Base-by-base conservation (phyloP, 2,797 vertebrate genomes). In the Thalassophryne amazonica region DNA sequence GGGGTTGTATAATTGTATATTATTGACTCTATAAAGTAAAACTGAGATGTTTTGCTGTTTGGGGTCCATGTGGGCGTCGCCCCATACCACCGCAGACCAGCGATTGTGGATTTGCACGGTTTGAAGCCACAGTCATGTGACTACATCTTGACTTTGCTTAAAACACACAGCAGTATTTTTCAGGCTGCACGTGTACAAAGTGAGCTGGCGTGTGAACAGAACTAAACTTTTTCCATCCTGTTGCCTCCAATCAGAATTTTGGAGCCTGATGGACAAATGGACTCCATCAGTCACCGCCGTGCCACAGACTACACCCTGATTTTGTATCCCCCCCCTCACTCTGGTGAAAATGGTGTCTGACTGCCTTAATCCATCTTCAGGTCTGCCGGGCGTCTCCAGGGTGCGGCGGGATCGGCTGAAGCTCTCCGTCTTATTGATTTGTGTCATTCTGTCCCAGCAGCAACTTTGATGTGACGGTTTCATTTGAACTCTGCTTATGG, bases 401-500 rank as follows among this genome's bases (percentile, higher is more conserved):
- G 74, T 14, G 40, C 25, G 5, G 4, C 3, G 21, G 55, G 70
- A 71, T 73, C 67, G 42, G 49, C 57, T 16, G 6, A 17, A 69
- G 49, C 72, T 52, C 64, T 68, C 63, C 0, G 19, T 63, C 58
- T 72, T 83, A 80, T 83, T 81, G 80, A 84, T 84, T 69, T 37
- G 69, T 80, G 80, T 80, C 80, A 68, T 51, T 78, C 56, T 28
- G 68, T 77, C 73, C 66, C 69, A 54, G 69, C 29, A 36, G 68
- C 10, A 36, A 74, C 75, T 80, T 79, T 79, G 78, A 81, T 74
- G 77, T 78, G 78, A 83, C 77, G 58, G 56, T 81, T 83, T 78
- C 62, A 81, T 86, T 48, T 46, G 54, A 67, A 75, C 71, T 77
- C 52, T 65, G 54, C 69, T 78, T 66, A 73, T 63, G 16, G 72